These are phyloP conservation scores for Vesta saturnalis DNA, from an alignment of 2,888 invertebrate genomes.

Conservation along the genomic window DNA sequence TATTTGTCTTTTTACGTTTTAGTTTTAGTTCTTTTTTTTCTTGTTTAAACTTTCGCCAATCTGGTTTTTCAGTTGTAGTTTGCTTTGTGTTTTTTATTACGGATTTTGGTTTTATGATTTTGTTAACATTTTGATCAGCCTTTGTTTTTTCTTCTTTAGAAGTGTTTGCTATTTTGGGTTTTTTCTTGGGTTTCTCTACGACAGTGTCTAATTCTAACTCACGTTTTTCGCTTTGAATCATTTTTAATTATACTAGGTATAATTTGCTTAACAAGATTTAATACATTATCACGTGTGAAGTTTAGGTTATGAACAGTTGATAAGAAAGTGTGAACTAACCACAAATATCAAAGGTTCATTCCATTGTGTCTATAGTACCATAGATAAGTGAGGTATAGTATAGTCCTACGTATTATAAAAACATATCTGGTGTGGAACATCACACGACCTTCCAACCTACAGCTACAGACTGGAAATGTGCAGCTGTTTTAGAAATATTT, in stretches of 20 bases:
- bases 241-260: neutral
- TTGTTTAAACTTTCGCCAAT: constrained; percentile 80
- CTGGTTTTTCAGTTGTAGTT: constrained; percentile 62
- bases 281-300: neutral
- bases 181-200: neutral
- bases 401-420: too few species aligned
- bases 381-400: too few species aligned
- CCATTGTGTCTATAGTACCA: too few species aligned
- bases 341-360: too few species aligned
- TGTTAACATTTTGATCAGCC: neutral
- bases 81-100: neutral
- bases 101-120: neutral
- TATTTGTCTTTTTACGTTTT: constrained; percentile 70
- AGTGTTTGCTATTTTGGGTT: neutral
- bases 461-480: too few species aligned
- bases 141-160: neutral
- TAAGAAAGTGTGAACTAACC: too few species aligned
- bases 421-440: too few species aligned
- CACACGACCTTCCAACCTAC: too few species aligned
- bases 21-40: constrained; percentile 77
- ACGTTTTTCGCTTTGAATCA: neutral
- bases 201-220: neutral
- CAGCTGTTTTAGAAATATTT: too few species aligned
- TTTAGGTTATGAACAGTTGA: neutral
- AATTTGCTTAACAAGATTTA: too few species aligned